Base-by-base conservation (phyloP, 2,113 vertebrate genomes). In the Oophaga pumilio region DNA sequence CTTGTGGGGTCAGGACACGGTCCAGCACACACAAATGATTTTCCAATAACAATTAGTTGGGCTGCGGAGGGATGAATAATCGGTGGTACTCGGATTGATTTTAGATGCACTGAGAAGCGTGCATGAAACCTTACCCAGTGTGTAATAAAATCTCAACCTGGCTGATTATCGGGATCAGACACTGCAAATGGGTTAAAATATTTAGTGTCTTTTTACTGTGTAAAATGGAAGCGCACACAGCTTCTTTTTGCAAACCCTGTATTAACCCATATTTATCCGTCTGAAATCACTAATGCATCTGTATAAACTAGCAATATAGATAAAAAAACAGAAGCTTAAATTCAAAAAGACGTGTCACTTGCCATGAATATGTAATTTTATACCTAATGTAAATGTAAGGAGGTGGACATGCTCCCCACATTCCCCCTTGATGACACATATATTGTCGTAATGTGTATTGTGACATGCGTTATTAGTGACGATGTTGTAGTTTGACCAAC, bases 21-120 rank as follows among this genome's bases (percentile, higher is more conserved):
- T 68, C 85, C 85, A 79, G 85, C 85, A 79, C 64, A 69, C 85
- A 86, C 76, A 79, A 86, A 86, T 86, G 85, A 78, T 59, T 86
- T 86, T 79, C 76, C 76, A 86, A 80, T 80, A 79, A 78, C 85
- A 80, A 87, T 87, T 87, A 81, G 76, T 52, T 86, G 76, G 50
- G 24, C 85, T 71, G 85, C 59, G 59, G 76, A 57, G 50, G 18
- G 50, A 87, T 68, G 77, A 52, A 59, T 56, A 71, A 60, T 87
- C 28, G 50, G 26, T 66, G 15, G 77, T 43, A 60, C n/a, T 20
- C 77, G 81, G 66, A 87, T 87, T 80, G 85, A 50, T 71, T 71
- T 81, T 28, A 73, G 33, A 68, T 26, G 76, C 62, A 11, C 20
- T 6, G 2, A 9, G 43, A 80, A 26, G 6, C 52, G 15, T n/a